Base-by-base conservation (phyloP, 2,888 invertebrate species). In the Tetramorium bicarinatum region DNA sequence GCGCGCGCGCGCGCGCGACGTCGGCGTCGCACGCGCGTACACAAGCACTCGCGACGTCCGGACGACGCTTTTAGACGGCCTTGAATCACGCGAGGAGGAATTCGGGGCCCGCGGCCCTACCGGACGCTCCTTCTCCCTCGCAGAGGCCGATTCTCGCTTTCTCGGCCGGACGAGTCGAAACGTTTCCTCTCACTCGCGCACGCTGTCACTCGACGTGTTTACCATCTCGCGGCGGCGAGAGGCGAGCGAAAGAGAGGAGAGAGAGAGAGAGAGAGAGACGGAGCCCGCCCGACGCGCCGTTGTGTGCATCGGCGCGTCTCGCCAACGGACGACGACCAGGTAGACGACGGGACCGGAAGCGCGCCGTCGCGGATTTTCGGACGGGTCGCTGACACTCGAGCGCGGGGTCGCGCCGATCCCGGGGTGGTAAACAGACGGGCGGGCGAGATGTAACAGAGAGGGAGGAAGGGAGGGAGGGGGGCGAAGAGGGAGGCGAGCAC, bases 171-270 rank as follows among this genome's bases (percentile, higher is more conserved):
- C 47, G 13, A 59, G 25, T 47, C 74, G 56, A 71, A 44, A 56
- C 77, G 25, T 56, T 38, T 29, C 13, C 52, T 38, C 47, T 80
- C 85, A 75, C 83, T 84, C 79, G 59, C 47, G 79, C 88, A 84
- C 88, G 91, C 93, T 93, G 93, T 93, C 93, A 93, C 91, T 91
- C 38, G 74, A 59, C 91, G 92, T 93, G 91, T 92, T 93, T 93
- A 93, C 91, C 66, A 86, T 89, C 83, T 41, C 54, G 41, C 54
- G 41, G 21, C 82, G 82, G 62, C 6, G 84, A 74, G 15, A 18
- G 21, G 9, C 2, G 59, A 59, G 59, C 11, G 18, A 47, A 8
- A 54, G n/a, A 21, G 54, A 9, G 9, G 21, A 83, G 67, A 34
- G 13, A 18, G 85, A 72, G 18, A 38, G 11, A 38, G 15, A 18